Evolutionary conservation across 2,797 vertebrate genomes (phyloP), one percentile per base, ranked within the genome.

Genomic region (Danio jaintianensis): DNA sequence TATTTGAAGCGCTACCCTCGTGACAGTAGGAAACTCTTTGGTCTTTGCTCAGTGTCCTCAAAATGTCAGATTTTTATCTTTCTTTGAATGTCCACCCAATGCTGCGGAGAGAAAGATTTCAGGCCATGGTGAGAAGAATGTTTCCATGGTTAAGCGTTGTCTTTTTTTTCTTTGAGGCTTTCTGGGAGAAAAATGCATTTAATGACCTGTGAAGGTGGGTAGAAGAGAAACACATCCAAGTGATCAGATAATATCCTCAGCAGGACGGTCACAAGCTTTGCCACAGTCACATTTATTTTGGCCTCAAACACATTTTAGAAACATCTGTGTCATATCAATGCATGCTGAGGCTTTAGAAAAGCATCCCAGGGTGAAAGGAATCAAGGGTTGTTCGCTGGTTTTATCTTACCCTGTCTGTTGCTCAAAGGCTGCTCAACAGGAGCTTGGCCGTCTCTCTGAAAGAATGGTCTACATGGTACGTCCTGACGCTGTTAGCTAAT

Each of bases 51-150:
- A 9, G 70, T 83, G 75, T 77, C 75, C 82, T 78, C 59, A 82
- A 85, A 83, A 79, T 80, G 82, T 82, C 73, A 82, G 78, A 76
- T 84, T 74, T 78, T 64, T 18, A 59, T 69, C 52, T 48, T 52
- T 79, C 52, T 61, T 18, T 42, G 40, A 36, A 76, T 63, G 73
- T 48, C 72, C 75, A 82, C 50, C 64, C 59, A 75, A 61, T 50
- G 62, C 53, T 59, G 52, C 40, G 36, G 62, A 83, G 72, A 18
- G n/a, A 63, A 77, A 47, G 75, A 47, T 79, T 70, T 81, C 40
- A 48, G 66, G 67, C 36, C 61, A 81, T 52, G 58, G 52, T 59
- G 48, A 75, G 40, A 58, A 45, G 55, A 71, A 78, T 74, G 69
- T 64, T 56, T 42, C 56, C 20, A 64, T 75, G 71, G 64, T 63